These are phyloP conservation scores for Ochropleura leucogaster DNA, from an alignment of 2,888 invertebrate species.

Conservation along the genomic window DNA sequence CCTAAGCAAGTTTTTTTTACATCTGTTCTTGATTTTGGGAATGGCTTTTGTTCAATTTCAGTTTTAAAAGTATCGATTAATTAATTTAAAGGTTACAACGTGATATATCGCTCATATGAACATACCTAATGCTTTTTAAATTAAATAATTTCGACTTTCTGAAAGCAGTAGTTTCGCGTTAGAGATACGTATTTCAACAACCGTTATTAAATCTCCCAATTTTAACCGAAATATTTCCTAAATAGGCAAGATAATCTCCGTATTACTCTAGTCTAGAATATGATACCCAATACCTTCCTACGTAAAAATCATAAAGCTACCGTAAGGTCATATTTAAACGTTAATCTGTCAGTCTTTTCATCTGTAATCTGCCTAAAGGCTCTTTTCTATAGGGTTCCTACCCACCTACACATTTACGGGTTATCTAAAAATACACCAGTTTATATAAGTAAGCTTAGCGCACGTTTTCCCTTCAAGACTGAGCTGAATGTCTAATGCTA, in stretches of 20 bases:
- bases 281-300: neutral
- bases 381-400: neutral
- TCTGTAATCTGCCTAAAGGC: neutral
- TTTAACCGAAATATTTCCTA: neutral
- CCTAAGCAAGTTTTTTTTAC: constrained; percentile 2
- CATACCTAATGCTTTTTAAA: neutral
- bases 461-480: neutral
- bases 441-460: neutral
- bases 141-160: neutral
- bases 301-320: neutral
- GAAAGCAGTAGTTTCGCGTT: neutral
- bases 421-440: constrained; percentile 2
- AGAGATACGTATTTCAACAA: no score
- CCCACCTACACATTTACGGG: neutral
- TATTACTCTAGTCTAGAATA: neutral
- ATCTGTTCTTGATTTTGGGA: neutral
- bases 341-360: neutral
- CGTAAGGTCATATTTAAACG: neutral
- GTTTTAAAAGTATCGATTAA: neutral
- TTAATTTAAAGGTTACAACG: neutral
- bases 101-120: neutral
- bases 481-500: neutral
- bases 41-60: constrained; percentile 5
- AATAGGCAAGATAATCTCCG: neutral
- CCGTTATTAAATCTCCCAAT: no score